These are phyloP conservation scores for Gambusia holbrooki DNA, from an alignment of 2,113 vertebrate species.

Conservation along the genomic window DNA sequence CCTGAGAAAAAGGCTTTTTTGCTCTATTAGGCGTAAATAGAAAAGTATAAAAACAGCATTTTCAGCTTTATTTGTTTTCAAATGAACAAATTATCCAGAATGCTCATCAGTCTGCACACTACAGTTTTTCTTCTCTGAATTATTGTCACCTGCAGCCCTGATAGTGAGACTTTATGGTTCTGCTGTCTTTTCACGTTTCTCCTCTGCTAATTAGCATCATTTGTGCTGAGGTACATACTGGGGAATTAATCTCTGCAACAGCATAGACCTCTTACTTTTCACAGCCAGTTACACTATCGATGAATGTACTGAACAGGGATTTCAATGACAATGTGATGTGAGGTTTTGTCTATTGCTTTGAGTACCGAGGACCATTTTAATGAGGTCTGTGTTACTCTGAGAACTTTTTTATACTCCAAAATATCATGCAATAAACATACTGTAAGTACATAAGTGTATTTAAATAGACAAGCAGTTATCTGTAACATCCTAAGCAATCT, in stretches of 20 bases:
- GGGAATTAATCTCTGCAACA: neutral
- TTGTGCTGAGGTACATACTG: neutral
- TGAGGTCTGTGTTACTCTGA: neutral
- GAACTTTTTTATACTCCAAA: neutral
- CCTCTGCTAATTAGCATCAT: slow-evolving; percentile 7
- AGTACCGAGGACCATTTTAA: neutral
- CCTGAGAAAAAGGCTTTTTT: neutral
- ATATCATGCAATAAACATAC: too few relatives aligned
- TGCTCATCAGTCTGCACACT: neutral
- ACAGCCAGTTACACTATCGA: neutral
- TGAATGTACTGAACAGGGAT: neutral
- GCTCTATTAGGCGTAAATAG: neutral
- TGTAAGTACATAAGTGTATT: neutral
- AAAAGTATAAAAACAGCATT: neutral
- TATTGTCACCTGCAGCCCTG: neutral
- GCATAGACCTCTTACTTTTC: neutral
- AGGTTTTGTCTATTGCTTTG: neutral
- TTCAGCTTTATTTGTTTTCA: neutral
- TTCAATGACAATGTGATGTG: neutral
- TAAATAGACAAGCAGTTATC: neutral
- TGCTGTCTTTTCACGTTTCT: neutral
- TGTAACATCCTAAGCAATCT: neutral
- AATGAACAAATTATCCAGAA: too few relatives aligned
- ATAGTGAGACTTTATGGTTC: neutral
- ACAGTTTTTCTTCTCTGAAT: neutral